phyloP scores from a whole-genome alignment of 2,888 invertebrate species.

The Dichetophora obliterata region DNA sequence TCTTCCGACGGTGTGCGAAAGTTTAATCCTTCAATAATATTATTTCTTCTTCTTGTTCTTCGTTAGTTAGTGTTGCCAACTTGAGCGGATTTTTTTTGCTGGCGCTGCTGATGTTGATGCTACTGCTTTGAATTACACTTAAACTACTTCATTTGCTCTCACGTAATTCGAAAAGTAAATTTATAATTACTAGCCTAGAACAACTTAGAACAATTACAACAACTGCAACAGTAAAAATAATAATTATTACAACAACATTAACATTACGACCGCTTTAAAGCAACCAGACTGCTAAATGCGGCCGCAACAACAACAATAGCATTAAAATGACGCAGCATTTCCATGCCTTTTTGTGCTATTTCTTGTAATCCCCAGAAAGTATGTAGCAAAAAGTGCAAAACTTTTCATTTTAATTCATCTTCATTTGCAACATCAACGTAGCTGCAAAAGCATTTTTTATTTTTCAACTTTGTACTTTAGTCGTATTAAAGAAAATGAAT shows the following conservation, averaged over 20 bases:
- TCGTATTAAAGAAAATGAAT: too few relatives aligned
- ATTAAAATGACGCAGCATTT: neutral
- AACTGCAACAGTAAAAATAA: neutral
- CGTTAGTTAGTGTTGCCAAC: neutral
- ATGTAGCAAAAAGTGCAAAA: neutral
- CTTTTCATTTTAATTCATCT: conserved; percentile 27
- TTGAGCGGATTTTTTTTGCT: neutral
- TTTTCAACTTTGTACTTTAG: too few relatives aligned
- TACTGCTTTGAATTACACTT: conserved; percentile 9
- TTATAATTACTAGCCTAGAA: conserved; percentile 29
- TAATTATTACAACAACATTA: neutral
- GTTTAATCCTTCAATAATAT: conserved; percentile 38
- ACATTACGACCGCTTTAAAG: neutral
- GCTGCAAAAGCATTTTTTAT: neutral
- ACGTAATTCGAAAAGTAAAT: conserved; percentile 36
- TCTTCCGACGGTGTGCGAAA: conserved; percentile 1
- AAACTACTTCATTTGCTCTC: conserved; percentile 30
- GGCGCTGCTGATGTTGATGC: too few relatives aligned
- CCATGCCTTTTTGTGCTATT: neutral
- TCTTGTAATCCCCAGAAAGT: conserved; percentile 11
- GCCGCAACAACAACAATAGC: neutral
- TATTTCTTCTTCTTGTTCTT: neutral
- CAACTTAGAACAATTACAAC: neutral
- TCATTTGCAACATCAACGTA: conserved; percentile 27
- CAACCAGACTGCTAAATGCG: neutral